Evolutionary conservation across 2,797 vertebrate species (phyloP).

Genomic region (Eulemur mongoz): DNA sequence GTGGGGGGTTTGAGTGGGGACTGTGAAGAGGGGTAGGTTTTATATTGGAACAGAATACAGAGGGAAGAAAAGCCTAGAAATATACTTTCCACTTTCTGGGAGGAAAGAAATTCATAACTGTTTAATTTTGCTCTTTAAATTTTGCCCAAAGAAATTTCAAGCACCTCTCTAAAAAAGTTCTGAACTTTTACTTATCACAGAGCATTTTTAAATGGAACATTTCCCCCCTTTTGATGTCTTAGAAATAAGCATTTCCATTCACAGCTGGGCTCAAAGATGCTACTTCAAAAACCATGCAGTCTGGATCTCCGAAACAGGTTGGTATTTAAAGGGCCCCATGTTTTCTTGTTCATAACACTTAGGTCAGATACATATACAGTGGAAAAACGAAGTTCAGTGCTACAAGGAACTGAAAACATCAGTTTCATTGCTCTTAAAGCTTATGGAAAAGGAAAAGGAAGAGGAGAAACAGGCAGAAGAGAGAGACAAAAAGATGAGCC

Average conservation of each 20-base stretch:
- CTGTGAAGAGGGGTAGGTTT: not conserved
- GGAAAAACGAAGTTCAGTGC: constrained; percentile 1
- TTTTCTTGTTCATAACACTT: not conserved
- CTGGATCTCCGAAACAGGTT: not conserved
- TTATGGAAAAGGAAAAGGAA: not conserved
- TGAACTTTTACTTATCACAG: constrained; percentile 29
- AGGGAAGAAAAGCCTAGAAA: not conserved
- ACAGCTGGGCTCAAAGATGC: constrained; percentile 45
- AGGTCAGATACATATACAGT: not conserved
- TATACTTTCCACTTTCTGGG: not conserved
- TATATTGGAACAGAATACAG: not conserved
- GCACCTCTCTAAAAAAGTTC: constrained; percentile 37
- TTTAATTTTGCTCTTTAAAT: constrained; percentile 61
- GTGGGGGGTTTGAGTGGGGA: not conserved
- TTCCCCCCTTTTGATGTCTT: constrained; percentile 18
- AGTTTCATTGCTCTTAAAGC: not conserved
- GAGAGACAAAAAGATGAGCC: not conserved
- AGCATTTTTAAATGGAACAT: constrained; percentile 58
- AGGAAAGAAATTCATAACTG: not conserved
- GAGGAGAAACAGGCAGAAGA: not conserved
- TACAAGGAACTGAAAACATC: not conserved
- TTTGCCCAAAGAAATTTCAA: constrained; percentile 56
- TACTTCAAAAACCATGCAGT: constrained; percentile 32
- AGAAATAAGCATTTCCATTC: constrained; percentile 61
- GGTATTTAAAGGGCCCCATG: not conserved